Evolutionary conservation across 2,888 invertebrate genomes (phyloP), one percentile per base, ranked within the genome.

Genomic region (Melieria omissa): DNA sequence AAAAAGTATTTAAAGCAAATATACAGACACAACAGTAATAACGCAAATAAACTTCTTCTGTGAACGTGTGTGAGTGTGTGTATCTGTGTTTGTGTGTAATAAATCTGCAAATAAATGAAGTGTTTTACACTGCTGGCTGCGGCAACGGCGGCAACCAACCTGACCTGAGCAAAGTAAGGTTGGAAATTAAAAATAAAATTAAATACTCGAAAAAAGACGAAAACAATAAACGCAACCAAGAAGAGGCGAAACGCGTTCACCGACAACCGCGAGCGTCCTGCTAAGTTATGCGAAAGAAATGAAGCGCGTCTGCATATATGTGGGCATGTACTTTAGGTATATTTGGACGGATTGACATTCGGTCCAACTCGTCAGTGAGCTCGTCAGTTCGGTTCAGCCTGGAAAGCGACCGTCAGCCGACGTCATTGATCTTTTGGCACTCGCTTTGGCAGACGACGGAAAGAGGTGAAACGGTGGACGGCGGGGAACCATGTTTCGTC

Each of bases 41-140:
- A 29, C 29, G 29, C 29, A 29, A 29, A 29, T 29, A 29, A 29
- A 29, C 29, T 14, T 10, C 49, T 10, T 57, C 8, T 57, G 14
- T 45, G 65, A 45, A 54, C 6, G 8, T 47, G 58, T n/a, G 58
- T 44, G 41, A 14, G 29, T 9, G 49, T 41, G 29, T 58, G 12
- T 29, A 58, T 64, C 46, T 16, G 10, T 74, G 47, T 49, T 42
- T 73, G 70, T 70, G 74, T 80, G 82, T 81, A 82, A 81, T 82
- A 79, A 82, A 83, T 83, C 83, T 80, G 77, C 80, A 81, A 83
- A 83, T 78, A 84, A 83, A 83, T 84, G 81, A 84, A 83, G 83
- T 81, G 84, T 83, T 83, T 82, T 52, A 52, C 52, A 6, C n/a
- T 52, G 52, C 12, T 8, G 52, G n/a, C 12, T 52, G 52, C 3